phyloP scores from a whole-genome alignment of 37 sponge, comb jelly and placozoan species.

The Beroe ovata region DNA sequence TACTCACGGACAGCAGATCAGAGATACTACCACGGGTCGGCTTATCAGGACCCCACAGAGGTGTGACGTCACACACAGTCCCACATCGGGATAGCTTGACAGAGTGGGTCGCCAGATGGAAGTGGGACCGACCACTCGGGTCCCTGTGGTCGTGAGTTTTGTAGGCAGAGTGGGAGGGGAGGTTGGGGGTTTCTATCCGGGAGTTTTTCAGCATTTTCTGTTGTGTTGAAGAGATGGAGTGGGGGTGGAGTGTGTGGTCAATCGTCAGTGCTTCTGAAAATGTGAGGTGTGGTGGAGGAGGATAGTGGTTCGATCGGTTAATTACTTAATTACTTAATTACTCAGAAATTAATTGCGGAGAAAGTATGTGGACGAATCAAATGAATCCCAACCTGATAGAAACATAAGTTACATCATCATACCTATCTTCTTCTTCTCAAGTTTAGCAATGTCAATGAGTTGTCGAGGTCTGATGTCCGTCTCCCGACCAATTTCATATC shows the following conservation, averaged over 20 bases:
- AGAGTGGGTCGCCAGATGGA: background rate
- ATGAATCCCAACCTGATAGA: too few relatives aligned
- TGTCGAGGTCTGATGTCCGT: background rate
- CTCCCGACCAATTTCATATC: background rate
- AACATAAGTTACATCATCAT: too few relatives aligned
- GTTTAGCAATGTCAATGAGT: background rate
- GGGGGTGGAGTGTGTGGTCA: too few relatives aligned
- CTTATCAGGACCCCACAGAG: background rate
- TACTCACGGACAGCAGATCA: background rate
- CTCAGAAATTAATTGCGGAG: too few relatives aligned
- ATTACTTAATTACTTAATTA: too few relatives aligned
- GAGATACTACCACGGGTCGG: background rate
- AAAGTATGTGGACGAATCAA: too few relatives aligned
- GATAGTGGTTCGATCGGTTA: too few relatives aligned
- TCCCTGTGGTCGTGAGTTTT: background rate
- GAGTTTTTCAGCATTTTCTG: background rate
- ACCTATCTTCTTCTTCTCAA: background rate
- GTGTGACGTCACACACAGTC: background rate
- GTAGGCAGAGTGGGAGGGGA: background rate
- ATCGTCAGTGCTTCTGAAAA: too few relatives aligned
- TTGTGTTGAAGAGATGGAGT: too few relatives aligned
- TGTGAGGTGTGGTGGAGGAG: too few relatives aligned
- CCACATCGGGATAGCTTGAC: background rate
- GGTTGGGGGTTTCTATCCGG: background rate
- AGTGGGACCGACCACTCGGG: background rate